Evolutionary conservation across 2,888 invertebrate species (phyloP), one percentile per base, ranked within the genome.

Genomic region (Cistogaster globosa): DNA sequence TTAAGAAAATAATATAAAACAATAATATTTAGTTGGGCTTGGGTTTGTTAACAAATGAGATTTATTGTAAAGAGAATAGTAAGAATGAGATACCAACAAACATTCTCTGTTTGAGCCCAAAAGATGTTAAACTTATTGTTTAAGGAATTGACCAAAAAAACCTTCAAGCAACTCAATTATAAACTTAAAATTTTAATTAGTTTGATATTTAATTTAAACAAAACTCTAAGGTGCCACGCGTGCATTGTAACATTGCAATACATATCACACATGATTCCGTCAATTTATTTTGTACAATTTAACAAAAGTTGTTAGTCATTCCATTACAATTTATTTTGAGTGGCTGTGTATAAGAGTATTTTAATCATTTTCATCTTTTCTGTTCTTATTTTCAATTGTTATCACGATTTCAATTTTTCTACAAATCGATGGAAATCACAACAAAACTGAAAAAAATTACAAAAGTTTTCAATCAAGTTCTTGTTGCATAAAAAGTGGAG

Each of bases 321-420:
- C 68, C 42, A 58, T 51, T 67, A 11, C 53, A 53, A 8, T 0
- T 36, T 53, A 9, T 51, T 9, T 51, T 51, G 11, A 12, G 20
- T 32, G 20, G 48, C 14, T 65, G 6, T 32, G 11, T 20, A 18
- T 58, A 9, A n/a, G 12, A 53, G 51, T 18, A 22, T 5, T 16
- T 20, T 65, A 20, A 26, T n/a, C n/a, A n/a, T n/a, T 16, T 20
- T 65, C 20, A 26, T 60, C 38, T 68, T n/a, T 65, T 22, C 48
- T 62, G 68, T 81, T 81, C 18, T n/a, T 45, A 55, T 51, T 0
- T 60, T 62, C 53, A 62, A 55, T 75, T 74, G 20, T 75, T 55
- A n/a, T 81, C 74, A 81, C 81, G 81, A 81, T 75, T 81, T 81
- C 74, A 75, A 81, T 81, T 81, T 84, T 72, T 72, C 38, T 69